phyloP scores from a whole-genome alignment of 64 coral and sea anemone species.

The Cladopsammia gracilis region DNA sequence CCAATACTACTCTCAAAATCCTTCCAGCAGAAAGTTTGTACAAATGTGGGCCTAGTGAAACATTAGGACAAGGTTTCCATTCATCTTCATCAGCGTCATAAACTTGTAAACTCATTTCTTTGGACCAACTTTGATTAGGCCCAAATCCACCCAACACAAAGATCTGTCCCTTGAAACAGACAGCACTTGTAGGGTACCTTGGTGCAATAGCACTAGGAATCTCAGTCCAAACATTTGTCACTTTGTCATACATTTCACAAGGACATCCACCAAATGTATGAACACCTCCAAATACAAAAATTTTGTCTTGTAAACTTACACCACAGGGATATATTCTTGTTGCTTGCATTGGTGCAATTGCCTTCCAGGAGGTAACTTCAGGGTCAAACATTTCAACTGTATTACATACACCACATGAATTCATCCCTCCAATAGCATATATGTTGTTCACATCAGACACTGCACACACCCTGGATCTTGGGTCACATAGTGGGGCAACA shows the following conservation, averaged over 20 bases:
- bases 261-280: not conserved
- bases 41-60: not conserved
- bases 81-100: not conserved
- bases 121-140: not conserved
- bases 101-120: not conserved
- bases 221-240: not conserved
- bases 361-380: slow-evolving; percentile 39
- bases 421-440: slow-evolving; percentile 67
- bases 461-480: slow-evolving; percentile 58
- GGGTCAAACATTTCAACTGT: slow-evolving; percentile 68
- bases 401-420: slow-evolving; percentile 33
- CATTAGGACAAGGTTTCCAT: not conserved
- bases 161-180: not conserved
- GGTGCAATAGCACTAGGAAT: not conserved
- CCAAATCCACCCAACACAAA: not conserved
- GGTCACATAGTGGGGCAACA: slow-evolving; percentile 18
- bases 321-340: slow-evolving; percentile 34
- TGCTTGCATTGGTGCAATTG: slow-evolving; percentile 37
- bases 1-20: not conserved
- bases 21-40: not conserved
- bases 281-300: slow-evolving; percentile 68
- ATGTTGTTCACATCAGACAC: slow-evolving; percentile 68
- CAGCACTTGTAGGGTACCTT: not conserved
- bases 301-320: slow-evolving; percentile 21
- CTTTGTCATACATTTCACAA: slow-evolving; percentile 67